phyloP scores from a whole-genome alignment of 2,797 vertebrate species.

The Salarias fasciatus region DNA sequence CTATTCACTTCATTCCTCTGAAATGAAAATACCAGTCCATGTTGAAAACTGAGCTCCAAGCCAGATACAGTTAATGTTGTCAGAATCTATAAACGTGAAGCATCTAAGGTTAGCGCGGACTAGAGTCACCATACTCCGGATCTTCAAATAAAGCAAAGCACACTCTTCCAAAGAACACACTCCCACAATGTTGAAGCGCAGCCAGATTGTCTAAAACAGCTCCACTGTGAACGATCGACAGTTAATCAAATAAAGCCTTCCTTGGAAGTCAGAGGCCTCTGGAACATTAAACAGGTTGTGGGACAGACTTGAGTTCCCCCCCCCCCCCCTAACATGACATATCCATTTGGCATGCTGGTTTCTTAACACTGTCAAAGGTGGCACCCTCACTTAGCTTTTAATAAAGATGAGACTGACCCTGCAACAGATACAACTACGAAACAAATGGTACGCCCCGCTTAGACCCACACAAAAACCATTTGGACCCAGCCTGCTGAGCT shows the following conservation, averaged over 20 bases:
- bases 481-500: conserved; percentile 34
- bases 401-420: conserved; percentile 38
- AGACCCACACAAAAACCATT: conserved; percentile 44
- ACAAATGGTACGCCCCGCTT: conserved; percentile 34
- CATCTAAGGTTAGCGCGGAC: conserved; percentile 19
- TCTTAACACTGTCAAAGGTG: conserved; percentile 36
- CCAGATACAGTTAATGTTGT: conserved; percentile 61
- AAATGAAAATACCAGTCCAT: conserved; percentile 50
- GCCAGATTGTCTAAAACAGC: neutral
- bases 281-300: conserved; percentile 10
- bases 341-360: conserved; percentile 38
- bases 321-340: conserved; percentile 44
- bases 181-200: conserved; percentile 2
- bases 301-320: conserved; percentile 35
- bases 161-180: conserved; percentile 10
- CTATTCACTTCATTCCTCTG: too few species aligned
- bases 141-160: conserved; percentile 36
- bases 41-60: conserved; percentile 52
- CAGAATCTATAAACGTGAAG: conserved; percentile 50
- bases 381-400: conserved; percentile 23
- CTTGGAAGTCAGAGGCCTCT: conserved; percentile 35
- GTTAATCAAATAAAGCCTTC: conserved; percentile 27
- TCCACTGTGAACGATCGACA: conserved; percentile 8
- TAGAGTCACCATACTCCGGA: conserved; percentile 23
- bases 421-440: conserved; percentile 42